phyloP scores from a whole-genome alignment of 2,888 invertebrate genomes.

The Pycnomerus fuliginosus region DNA sequence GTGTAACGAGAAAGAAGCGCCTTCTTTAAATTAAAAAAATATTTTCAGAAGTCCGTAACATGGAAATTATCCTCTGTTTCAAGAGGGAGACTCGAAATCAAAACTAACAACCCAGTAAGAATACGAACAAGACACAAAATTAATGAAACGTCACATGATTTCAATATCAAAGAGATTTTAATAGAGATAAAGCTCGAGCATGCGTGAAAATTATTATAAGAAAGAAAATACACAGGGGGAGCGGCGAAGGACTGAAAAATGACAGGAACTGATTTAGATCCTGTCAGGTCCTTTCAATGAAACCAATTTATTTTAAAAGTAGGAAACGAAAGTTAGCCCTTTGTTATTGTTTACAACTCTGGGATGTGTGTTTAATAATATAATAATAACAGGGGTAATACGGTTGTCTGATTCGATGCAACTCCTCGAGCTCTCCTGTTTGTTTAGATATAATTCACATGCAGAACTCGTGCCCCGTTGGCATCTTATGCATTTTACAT shows the following conservation, averaged over 20 bases:
- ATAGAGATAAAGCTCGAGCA: conserved; percentile 53
- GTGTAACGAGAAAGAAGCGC: conserved; percentile 9
- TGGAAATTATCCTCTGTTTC: neutral
- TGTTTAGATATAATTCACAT: conserved; percentile 55
- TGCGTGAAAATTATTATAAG: conserved; percentile 54
- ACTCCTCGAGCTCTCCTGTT: no score
- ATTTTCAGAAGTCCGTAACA: neutral
- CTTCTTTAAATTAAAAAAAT: neutral
- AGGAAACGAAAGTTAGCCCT: neutral
- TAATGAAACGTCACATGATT: conserved; percentile 55
- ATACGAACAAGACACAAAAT: conserved; percentile 50
- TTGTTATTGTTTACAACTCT: no score
- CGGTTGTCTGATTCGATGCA: conserved; percentile 17
- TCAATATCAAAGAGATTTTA: conserved; percentile 55
- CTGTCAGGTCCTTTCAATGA: conserved; percentile 22
- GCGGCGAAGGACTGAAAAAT: conserved; percentile 38
- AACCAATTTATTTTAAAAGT: conserved; percentile 8
- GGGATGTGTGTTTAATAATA: no score
- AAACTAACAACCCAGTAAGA: conserved; percentile 41
- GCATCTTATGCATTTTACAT: conserved; percentile 69
- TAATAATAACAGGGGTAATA: conserved; percentile 11
- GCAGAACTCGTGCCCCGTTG: conserved; percentile 51
- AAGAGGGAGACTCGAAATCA: conserved; percentile 29
- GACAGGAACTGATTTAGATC: conserved; percentile 44
- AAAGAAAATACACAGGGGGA: conserved; percentile 46